phyloP scores from a whole-genome alignment of 2,888 invertebrate species.

The Hipparchia semele region DNA sequence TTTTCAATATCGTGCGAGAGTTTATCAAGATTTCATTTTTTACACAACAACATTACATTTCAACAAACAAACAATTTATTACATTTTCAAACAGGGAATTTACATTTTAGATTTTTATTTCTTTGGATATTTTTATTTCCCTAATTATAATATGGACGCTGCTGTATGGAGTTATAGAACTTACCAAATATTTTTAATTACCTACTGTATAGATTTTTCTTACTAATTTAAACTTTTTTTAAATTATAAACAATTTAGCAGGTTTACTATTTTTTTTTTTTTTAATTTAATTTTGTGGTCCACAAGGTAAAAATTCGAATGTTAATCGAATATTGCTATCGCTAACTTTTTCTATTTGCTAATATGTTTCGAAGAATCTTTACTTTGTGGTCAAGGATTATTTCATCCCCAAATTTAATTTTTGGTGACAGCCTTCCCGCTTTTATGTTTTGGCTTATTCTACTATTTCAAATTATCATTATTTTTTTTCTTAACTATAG shows the following conservation, averaged over 20 bases:
- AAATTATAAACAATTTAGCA: background rate
- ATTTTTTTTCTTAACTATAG: background rate
- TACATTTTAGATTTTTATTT: too few species aligned
- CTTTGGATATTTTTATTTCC: too few species aligned
- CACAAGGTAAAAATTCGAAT: background rate
- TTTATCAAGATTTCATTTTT: too few species aligned
- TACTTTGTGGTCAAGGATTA: background rate
- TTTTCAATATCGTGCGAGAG: too few species aligned
- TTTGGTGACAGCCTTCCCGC: slow-evolving; percentile 33
- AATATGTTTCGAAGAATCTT: background rate
- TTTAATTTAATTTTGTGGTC: background rate
- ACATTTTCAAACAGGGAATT: too few species aligned
- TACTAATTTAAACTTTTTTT: too few species aligned
- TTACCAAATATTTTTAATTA: too few species aligned
- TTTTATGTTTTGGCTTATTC: slow-evolving; percentile 44
- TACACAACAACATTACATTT: too few species aligned
- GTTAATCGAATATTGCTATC: background rate
- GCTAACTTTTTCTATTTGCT: background rate
- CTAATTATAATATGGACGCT: too few species aligned
- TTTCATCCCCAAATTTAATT: slow-evolving; percentile 7
- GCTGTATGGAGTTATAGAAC: too few species aligned
- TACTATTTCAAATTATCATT: slow-evolving; percentile 1
- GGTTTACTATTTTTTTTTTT: background rate
- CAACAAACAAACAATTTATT: too few species aligned
- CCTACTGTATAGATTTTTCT: too few species aligned